Evolutionary conservation across 2,113 vertebrate species (phyloP).

Genomic region (Corydoras sp.): DNA sequence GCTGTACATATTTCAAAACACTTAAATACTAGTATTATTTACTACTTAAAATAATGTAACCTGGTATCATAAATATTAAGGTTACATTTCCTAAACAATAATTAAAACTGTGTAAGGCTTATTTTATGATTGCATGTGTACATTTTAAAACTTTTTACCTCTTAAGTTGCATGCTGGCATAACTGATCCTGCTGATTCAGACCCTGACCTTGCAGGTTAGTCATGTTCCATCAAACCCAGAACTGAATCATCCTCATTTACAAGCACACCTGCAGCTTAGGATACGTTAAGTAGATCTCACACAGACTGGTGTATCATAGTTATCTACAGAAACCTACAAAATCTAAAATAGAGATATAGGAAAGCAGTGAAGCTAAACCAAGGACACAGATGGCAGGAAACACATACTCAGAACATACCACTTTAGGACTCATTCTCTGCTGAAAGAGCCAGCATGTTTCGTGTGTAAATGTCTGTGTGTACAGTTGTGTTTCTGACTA

Average conservation of each 20-base stretch:
- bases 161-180: no score
- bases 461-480: not conserved
- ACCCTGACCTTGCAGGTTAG: not conserved
- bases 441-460: not conserved
- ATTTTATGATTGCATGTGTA: no score
- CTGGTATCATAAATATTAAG: no score
- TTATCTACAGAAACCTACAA: constrained; percentile 46
- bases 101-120: no score
- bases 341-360: constrained; percentile 50
- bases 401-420: not conserved
- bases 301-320: constrained; percentile 15
- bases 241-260: constrained; percentile 15
- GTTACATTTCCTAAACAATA: no score
- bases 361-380: constrained; percentile 30
- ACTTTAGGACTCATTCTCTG: not conserved
- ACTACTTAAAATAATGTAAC: no score
- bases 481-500: not conserved
- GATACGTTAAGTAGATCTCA: constrained; percentile 19
- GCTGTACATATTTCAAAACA: no score
- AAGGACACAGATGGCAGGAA: constrained; percentile 35
- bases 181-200: not conserved
- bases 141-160: no score
- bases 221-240: constrained; percentile 15
- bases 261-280: constrained; percentile 29
- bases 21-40: no score